Evolutionary conservation across 2,888 invertebrate genomes (phyloP).

Genomic region (Drosophila niveifrons): DNA sequence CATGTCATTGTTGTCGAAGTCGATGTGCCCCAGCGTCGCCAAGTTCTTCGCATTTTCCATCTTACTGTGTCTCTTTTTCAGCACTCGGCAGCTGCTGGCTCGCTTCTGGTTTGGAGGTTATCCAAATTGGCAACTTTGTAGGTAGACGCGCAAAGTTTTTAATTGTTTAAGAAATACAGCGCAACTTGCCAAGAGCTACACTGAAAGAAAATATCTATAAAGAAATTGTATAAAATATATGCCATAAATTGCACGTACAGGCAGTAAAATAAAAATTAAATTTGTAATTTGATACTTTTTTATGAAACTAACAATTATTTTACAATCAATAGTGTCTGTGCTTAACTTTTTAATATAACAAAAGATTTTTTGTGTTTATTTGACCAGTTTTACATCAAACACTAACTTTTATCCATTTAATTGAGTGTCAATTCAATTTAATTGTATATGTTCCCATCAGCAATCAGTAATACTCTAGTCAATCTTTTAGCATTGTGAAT

Average conservation of each 20-base stretch:
- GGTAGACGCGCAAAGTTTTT: conserved; percentile 73
- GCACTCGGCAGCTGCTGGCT: conserved; percentile 43
- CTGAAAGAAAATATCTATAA: conserved; percentile 5
- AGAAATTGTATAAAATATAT: not conserved
- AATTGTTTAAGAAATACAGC: conserved; percentile 74
- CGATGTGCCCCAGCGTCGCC: conserved; percentile 24
- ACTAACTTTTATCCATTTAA: too few relatives aligned
- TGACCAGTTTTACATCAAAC: too few relatives aligned
- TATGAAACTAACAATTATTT: too few relatives aligned
- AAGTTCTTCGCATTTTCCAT: conserved; percentile 40
- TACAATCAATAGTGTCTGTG: too few relatives aligned
- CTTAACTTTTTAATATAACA: too few relatives aligned
- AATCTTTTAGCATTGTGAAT: not conserved
- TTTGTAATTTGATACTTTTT: too few relatives aligned
- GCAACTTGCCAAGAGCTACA: conserved; percentile 44
- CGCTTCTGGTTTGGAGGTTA: conserved; percentile 70
- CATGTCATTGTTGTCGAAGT: conserved; percentile 49
- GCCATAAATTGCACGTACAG: not conserved
- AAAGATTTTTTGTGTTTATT: too few relatives aligned
- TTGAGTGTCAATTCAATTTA: too few relatives aligned
- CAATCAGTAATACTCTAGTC: too few relatives aligned
- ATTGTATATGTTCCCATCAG: too few relatives aligned
- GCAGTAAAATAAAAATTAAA: too few relatives aligned
- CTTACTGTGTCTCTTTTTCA: conserved; percentile 49
- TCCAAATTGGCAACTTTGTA: conserved; percentile 80